phyloP scores from a whole-genome alignment of 1,140 invertebrate species.

The Venturia canescens region DNA sequence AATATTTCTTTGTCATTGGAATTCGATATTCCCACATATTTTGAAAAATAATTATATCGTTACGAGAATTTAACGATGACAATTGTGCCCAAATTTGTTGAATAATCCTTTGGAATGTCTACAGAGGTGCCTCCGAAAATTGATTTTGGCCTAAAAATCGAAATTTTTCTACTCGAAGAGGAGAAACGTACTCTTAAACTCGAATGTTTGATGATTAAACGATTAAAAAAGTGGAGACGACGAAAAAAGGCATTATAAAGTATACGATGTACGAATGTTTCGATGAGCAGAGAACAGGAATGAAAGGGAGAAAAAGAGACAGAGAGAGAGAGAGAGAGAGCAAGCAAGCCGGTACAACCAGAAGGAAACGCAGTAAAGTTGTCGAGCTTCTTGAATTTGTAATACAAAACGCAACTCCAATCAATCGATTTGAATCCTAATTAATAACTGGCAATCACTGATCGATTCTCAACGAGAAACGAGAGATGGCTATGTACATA shows the following conservation, averaged over 20 bases:
- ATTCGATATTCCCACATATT: too few species aligned
- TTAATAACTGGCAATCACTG: constrained; percentile 71
- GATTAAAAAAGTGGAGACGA: background rate
- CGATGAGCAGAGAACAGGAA: background rate
- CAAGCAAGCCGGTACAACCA: constrained; percentile 77
- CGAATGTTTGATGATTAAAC: background rate
- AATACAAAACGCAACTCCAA: constrained; percentile 75
- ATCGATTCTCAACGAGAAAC: constrained; percentile 37
- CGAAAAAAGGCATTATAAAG: background rate
- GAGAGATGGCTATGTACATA: background rate
- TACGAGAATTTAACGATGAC: too few species aligned
- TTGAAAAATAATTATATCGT: too few species aligned
- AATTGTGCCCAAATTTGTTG: too few species aligned
- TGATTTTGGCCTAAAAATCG: background rate
- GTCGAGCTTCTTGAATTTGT: constrained; percentile 37
- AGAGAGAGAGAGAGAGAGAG: background rate
- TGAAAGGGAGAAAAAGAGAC: background rate
- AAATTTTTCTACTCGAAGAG: background rate
- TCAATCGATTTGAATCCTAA: constrained; percentile 64
- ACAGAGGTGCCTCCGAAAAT: too few species aligned
- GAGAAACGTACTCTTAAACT: background rate
- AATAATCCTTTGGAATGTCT: too few species aligned
- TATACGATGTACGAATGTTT: background rate
- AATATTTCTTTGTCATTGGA: too few species aligned
- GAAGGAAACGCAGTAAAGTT: constrained; percentile 54